These are phyloP conservation scores for Torymus auratus DNA, from an alignment of 2,888 invertebrate species.

Conservation along the genomic window DNA sequence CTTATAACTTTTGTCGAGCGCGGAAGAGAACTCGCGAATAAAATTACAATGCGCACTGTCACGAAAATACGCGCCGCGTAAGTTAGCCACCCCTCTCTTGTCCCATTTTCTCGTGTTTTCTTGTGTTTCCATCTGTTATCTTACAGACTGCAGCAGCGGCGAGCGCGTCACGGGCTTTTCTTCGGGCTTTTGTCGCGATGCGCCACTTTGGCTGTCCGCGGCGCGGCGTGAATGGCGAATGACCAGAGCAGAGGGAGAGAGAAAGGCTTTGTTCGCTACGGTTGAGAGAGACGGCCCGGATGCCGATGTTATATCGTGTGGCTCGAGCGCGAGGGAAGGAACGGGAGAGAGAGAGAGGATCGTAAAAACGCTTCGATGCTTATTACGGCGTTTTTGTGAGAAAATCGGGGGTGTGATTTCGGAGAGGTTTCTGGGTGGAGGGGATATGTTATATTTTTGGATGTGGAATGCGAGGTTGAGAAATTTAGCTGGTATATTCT, in stretches of 20 bases:
- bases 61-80: no score
- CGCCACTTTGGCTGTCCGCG: constrained; percentile 40
- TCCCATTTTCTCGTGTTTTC: constrained; percentile 16
- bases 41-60: no score
- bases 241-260: constrained; percentile 8
- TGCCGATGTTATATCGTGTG: background rate
- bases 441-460: no score
- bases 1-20: background rate
- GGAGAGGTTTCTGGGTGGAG: no score
- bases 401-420: no score
- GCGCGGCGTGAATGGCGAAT: constrained; percentile 41
- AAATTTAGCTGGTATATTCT: no score
- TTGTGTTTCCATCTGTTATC: constrained; percentile 47
- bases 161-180: constrained; percentile 20
- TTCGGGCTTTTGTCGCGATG: constrained; percentile 48
- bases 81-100: background rate
- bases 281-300: background rate
- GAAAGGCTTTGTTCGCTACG: constrained; percentile 23
- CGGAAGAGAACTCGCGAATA: no score
- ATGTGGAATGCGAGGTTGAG: no score
- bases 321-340: no score
- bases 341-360: no score
- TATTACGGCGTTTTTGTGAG: constrained; percentile 15
- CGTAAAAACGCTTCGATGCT: background rate
- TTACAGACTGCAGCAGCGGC: background rate